These are phyloP conservation scores for Capromys pilorides DNA, from an alignment of 2,797 vertebrate genomes.

Conservation along the genomic window DNA sequence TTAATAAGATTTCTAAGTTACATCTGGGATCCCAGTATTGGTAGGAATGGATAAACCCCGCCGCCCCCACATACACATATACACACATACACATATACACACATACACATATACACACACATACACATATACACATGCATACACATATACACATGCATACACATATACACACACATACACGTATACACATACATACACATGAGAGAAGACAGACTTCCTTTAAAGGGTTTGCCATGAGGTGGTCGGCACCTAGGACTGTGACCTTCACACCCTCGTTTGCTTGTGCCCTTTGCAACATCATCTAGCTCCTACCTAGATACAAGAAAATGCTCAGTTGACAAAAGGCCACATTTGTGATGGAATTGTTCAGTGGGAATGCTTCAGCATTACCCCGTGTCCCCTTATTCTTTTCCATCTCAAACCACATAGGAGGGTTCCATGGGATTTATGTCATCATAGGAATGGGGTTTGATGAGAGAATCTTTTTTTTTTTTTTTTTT, in stretches of 20 bases:
- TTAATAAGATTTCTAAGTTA: neutral
- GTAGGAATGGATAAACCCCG: neutral
- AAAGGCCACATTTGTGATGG: neutral
- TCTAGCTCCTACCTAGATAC: neutral
- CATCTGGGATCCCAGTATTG: neutral
- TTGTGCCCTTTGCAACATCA: neutral
- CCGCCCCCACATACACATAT: no score
- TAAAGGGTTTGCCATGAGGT: neutral
- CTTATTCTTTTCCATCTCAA: neutral
- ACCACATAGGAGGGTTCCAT: neutral
- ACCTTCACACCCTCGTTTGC: neutral
- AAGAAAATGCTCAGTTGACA: neutral
- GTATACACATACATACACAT: neutral
- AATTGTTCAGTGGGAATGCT: neutral
- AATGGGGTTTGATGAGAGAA: neutral
- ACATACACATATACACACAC: no score
- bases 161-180: no score
- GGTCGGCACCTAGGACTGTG: neutral
- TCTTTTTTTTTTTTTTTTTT: neutral
- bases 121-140: no score
- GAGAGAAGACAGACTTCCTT: neutral
- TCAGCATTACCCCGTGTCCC: neutral
- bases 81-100: neutral
- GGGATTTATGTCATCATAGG: neutral
- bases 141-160: no score